Percentiles rank a stretch among this genome's conserved stretches.
phyloP scores from a whole-genome alignment of 2,113 vertebrate genomes.

The Megaptera novaeangliae region DNA sequence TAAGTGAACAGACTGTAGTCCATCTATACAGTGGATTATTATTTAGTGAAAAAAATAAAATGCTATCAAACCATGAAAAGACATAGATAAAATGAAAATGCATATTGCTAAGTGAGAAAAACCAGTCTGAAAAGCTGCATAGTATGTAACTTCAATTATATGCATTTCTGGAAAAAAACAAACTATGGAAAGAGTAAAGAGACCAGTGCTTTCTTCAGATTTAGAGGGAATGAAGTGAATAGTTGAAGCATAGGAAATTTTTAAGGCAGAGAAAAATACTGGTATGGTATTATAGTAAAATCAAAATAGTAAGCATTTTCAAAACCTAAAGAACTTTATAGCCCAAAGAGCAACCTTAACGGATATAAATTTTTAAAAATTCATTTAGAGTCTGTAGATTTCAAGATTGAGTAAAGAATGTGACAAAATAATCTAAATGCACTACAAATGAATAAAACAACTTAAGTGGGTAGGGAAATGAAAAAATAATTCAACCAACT shows the following conservation, averaged over 20 bases:
- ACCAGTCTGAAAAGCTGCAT: not conserved
- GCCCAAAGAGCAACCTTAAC: not conserved
- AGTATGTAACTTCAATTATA: not conserved
- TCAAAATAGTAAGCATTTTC: not conserved
- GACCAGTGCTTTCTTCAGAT: not conserved
- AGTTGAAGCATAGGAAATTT: not conserved
- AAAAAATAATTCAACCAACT: not conserved
- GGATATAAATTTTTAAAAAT: not conserved
- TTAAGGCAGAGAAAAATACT: not conserved
- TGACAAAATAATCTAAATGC: not conserved
- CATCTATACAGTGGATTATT: not conserved
- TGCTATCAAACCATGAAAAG: not conserved
- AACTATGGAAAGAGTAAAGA: not conserved
- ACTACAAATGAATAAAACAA: not conserved
- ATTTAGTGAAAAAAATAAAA: not conserved
- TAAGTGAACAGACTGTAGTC: not conserved
- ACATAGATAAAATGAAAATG: not conserved
- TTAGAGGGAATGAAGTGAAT: not conserved
- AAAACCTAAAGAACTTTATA: not conserved
- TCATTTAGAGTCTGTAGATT: not conserved
- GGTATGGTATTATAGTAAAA: not conserved
- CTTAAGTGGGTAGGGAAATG: rapidly evolving
- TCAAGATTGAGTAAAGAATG: not conserved
- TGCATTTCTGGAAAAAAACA: not conserved
- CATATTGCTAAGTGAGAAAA: not conserved